Percentiles rank a stretch among this genome's conserved stretches.
Evolutionary conservation across 2,797 vertebrate species (phyloP).

Genomic region (Amniataba percoides): DNA sequence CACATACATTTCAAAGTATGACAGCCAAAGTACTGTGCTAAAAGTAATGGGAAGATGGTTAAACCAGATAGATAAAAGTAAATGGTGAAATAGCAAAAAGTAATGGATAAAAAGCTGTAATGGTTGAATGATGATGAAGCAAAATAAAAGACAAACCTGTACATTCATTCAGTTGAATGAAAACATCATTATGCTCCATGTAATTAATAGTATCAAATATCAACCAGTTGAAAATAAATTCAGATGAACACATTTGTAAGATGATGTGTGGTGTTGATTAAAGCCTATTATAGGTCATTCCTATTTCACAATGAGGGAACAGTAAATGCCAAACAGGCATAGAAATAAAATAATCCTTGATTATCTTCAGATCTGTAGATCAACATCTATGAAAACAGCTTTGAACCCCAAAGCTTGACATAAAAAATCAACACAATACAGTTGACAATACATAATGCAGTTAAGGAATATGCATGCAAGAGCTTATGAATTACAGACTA

Average conservation of each 20-base stretch:
- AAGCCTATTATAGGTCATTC: no score
- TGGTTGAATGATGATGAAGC: no score
- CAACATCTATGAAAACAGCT: constrained; percentile 10
- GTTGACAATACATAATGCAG: neutral
- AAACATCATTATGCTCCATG: neutral
- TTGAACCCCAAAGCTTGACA: constrained; percentile 7
- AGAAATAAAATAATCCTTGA: neutral
- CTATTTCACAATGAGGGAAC: neutral
- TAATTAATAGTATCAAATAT: no score
- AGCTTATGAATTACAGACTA: constrained; percentile 11
- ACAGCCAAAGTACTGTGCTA: no score
- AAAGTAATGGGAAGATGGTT: no score
- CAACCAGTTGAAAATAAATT: no score
- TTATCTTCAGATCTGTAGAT: constrained; percentile 14
- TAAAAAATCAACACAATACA: neutral
- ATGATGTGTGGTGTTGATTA: neutral
- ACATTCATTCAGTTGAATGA: neutral
- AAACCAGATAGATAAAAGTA: no score
- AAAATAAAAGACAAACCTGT: no score
- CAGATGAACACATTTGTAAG: neutral
- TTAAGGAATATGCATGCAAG: constrained; percentile 10
- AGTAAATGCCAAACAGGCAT: neutral
- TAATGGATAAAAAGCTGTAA: no score
- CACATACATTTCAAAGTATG: no score
- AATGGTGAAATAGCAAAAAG: no score